Percentiles rank a stretch among this genome's conserved stretches.
Conservation (phyloP, 2,797 vertebrate genomes). For the Crax fasciolata region DNA sequence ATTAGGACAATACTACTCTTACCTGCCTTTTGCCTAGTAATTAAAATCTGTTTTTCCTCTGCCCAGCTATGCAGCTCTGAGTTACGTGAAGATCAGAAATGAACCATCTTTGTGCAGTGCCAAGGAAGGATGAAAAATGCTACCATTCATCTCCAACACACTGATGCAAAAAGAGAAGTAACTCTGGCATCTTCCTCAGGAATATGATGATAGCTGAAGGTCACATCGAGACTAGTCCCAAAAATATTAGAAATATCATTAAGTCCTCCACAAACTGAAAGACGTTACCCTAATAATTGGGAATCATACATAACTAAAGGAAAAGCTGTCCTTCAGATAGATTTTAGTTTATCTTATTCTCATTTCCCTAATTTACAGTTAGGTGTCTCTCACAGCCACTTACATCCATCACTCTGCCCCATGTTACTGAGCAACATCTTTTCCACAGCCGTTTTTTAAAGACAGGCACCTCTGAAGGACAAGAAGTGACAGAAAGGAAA, state of each 20-base stretch:
- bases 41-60: neutral
- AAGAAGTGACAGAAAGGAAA: neutral
- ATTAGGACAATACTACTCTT: neutral
- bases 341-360: neutral
- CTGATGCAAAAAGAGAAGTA: neutral
- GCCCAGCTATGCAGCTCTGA: neutral
- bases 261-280: constrained; percentile 9
- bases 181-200: neutral
- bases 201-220: neutral
- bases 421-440: neutral
- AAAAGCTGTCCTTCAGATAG: neutral
- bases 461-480: neutral
- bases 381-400: neutral
- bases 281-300: neutral
- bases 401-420: neutral
- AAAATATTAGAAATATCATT: neutral
- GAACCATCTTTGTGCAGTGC: neutral
- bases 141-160: neutral
- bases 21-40: neutral
- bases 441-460: neutral
- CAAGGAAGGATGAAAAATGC: neutral
- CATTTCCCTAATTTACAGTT: neutral
- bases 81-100: neutral
- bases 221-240: neutral
- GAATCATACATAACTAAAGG: constrained; percentile 21